Base-by-base conservation (phyloP, 2,888 invertebrate species). In the Chymomyza procnemis region DNA sequence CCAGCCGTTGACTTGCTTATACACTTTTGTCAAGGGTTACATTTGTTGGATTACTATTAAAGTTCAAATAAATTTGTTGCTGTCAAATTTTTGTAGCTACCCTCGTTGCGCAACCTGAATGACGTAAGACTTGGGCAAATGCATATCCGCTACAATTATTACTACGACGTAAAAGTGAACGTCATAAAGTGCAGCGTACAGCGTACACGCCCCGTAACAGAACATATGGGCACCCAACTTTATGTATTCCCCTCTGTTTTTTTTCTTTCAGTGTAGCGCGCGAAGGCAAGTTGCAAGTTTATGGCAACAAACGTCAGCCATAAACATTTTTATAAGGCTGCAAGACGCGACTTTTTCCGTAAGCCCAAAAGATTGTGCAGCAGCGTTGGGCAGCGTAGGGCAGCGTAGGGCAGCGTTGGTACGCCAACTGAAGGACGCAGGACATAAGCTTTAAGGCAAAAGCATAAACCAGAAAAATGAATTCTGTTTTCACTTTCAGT, bases 401-500 rank as follows among this genome's bases (percentile, higher is more conserved):
- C n/a, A n/a, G n/a, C n/a, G n/a, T n/a, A n/a, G n/a, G n/a, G n/a
- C n/a, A n/a, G n/a, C n/a, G n/a, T n/a, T n/a, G n/a, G n/a, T n/a
- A n/a, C n/a, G n/a, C n/a, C n/a, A n/a, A n/a, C n/a, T n/a, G 34
- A 12, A 41, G 9, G 12, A 41, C 34, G 34, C 34, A 41, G 34
- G n/a, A n/a, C n/a, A n/a, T 12, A 41, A 41, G 12, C 26, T 26
- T 26, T 6, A 26, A 26, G 26, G 47, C 50, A 61, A 73, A 76
- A 66, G 67, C 69, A 79, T 79, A 79, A 79, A 69, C 75, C 71
- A 73, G 73, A 60, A 70, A 70, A 79, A 79, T 79, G 80, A 79
- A 80, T 79, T 79, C 75, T 75, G 78, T 73, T 80, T 75, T 80
- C 71, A 78, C 75, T 75, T 75, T 73, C 73, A 75, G 78, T 78